These are phyloP conservation scores for Dicyrtoma fusca DNA, from an alignment of 2,888 invertebrate species.

Conservation along the genomic window DNA sequence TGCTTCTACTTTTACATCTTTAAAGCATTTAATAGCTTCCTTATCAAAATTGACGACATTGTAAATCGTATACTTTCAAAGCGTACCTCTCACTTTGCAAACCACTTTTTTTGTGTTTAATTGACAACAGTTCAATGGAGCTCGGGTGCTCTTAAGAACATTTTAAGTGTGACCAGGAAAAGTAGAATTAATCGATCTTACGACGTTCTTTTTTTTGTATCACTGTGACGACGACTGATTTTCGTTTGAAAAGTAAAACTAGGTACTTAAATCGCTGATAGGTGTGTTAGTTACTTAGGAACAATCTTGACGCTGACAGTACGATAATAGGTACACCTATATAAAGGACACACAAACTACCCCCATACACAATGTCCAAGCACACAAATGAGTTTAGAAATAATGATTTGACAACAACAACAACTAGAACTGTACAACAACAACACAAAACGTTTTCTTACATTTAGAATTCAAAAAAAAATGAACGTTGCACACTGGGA, in stretches of 20 bases:
- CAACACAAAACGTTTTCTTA: slow-evolving; percentile 2
- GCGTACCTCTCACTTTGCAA: background rate
- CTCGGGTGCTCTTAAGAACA: background rate
- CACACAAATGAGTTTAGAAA: background rate
- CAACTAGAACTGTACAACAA: background rate
- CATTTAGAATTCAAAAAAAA: background rate
- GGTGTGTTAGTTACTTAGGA: background rate
- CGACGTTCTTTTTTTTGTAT: background rate
- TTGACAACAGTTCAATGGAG: too few relatives aligned
- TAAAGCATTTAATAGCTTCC: background rate
- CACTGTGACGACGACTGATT: background rate
- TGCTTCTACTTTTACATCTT: background rate
- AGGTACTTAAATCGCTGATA: background rate
- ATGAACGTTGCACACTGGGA: background rate
- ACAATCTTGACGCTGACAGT: background rate
- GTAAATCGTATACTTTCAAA: too few relatives aligned
- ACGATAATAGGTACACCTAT: too few relatives aligned
- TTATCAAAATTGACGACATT: too few relatives aligned
- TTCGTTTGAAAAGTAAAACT: slow-evolving; percentile 11
- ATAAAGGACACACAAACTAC: slow-evolving; percentile 1
- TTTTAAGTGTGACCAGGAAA: background rate
- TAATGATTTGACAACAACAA: background rate
- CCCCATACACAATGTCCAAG: background rate
- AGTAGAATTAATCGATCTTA: slow-evolving; percentile 13
- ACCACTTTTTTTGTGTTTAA: background rate